Evolutionary conservation across 2,113 vertebrate genomes (phyloP).

Genomic region (Ptychochromis oligacanthus): DNA sequence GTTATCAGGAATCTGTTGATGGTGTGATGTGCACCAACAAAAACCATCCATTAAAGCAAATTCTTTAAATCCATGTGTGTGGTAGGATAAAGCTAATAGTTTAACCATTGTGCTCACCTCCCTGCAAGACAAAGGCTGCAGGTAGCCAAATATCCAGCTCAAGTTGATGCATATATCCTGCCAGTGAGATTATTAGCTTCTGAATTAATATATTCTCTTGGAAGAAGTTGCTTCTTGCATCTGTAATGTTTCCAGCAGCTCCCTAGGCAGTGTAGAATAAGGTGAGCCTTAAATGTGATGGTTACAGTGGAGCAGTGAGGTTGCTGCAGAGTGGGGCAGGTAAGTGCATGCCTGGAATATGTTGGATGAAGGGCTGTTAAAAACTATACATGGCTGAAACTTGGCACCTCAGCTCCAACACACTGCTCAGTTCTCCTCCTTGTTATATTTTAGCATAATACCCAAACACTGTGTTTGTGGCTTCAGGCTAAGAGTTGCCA

Average conservation of each 20-base stretch:
- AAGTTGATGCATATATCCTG: slow-evolving; percentile 3
- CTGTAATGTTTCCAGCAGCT: slow-evolving; percentile 42
- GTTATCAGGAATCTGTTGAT: neutral
- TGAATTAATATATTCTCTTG: slow-evolving; percentile 44
- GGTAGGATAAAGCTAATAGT: neutral
- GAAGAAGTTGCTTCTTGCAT: slow-evolving; percentile 50
- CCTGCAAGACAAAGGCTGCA: neutral
- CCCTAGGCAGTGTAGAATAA: slow-evolving; percentile 27
- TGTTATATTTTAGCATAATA: slow-evolving; percentile 18
- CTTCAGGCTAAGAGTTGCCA: neutral
- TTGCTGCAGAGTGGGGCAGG: slow-evolving; percentile 73
- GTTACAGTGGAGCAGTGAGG: slow-evolving; percentile 67
- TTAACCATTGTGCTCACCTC: neutral
- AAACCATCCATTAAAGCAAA: neutral
- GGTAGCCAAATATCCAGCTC: neutral
- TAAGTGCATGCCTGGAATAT: slow-evolving; percentile 81
- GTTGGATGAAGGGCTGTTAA: slow-evolving; percentile 70
- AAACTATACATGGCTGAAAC: slow-evolving; percentile 70
- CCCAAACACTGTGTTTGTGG: neutral
- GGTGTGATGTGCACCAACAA: neutral
- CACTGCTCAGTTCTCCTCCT: neutral
- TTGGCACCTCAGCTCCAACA: slow-evolving; percentile 30
- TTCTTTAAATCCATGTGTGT: neutral
- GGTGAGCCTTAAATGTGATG: slow-evolving; percentile 54
- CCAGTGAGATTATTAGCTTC: slow-evolving; percentile 2